Percentiles rank a stretch among this genome's conserved stretches.
Conservation (phyloP, 2,888 invertebrate genomes). For the Phorcus lineatus region DNA sequence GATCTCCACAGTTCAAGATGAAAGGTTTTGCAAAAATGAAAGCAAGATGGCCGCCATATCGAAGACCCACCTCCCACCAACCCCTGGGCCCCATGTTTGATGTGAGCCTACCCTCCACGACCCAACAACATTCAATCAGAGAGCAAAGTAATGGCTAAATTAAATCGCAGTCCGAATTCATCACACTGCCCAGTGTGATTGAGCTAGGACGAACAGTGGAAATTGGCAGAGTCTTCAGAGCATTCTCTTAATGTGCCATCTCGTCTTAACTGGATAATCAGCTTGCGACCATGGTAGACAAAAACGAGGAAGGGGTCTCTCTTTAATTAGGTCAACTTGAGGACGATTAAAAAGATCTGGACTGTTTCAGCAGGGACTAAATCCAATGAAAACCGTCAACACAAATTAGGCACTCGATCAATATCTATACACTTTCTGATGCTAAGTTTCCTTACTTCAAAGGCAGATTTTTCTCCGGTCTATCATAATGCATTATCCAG, state of each 20-base stretch:
- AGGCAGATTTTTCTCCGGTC: too few species aligned
- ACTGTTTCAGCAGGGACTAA: too few species aligned
- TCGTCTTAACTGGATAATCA: background rate
- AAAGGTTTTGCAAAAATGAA: background rate
- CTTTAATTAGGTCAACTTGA: slow-evolving; percentile 3
- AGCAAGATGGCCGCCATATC: slow-evolving; percentile 15
- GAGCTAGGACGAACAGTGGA: background rate
- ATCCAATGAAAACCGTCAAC: too few species aligned
- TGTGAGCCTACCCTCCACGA: slow-evolving; percentile 1
- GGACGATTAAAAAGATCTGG: too few species aligned
- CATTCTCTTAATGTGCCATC: slow-evolving; percentile 1
- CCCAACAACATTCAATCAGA: slow-evolving; percentile 20
- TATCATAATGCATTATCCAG: too few species aligned
- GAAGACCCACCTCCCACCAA: background rate
- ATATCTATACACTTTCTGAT: too few species aligned
- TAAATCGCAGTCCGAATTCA: slow-evolving; percentile 23
- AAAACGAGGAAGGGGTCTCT: background rate
- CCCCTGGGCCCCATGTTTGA: slow-evolving; percentile 6
- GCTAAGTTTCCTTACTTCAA: too few species aligned
- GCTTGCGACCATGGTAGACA: background rate
- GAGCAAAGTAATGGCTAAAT: background rate
- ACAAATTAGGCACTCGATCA: too few species aligned
- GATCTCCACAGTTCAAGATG: background rate
- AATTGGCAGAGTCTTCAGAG: background rate
- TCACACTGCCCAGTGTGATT: background rate